Evolutionary conservation across 2,113 vertebrate genomes (phyloP).

Genomic region (Saguinus midas): DNA sequence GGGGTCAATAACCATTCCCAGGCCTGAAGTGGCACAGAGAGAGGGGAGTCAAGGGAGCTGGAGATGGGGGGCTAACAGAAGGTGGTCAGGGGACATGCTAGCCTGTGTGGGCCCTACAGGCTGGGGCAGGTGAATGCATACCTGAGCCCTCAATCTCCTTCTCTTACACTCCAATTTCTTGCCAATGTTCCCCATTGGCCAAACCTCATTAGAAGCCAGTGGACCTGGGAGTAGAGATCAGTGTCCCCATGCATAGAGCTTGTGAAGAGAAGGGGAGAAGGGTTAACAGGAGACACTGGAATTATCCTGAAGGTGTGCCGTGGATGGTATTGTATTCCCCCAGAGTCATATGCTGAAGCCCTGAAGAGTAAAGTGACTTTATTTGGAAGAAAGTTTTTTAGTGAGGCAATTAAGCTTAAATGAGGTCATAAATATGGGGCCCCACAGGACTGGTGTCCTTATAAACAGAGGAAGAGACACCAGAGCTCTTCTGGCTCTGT

Average conservation of each 20-base stretch:
- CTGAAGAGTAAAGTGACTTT: neutral
- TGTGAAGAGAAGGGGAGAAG: neutral
- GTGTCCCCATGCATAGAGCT: neutral
- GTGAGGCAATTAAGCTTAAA: neutral
- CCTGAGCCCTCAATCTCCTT: neutral
- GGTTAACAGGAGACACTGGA: neutral
- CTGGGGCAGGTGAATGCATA: neutral
- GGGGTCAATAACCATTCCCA: neutral
- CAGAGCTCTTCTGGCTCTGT: neutral
- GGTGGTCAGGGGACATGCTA: neutral
- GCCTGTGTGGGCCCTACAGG: neutral
- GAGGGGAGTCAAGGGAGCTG: neutral
- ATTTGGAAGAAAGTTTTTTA: neutral
- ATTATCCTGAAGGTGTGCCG: neutral
- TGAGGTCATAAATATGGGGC: neutral
- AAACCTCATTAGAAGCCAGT: neutral
- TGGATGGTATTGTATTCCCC: neutral
- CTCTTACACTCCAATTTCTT: neutral
- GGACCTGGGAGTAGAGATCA: neutral
- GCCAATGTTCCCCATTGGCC: neutral
- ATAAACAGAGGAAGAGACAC: neutral
- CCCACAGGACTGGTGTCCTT: neutral
- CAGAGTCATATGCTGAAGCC: neutral
- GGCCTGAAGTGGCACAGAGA: neutral
- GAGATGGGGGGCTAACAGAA: accelerated